Conservation (phyloP, 2,113 vertebrate genomes). For the Sminthopsis crassicaudata region DNA sequence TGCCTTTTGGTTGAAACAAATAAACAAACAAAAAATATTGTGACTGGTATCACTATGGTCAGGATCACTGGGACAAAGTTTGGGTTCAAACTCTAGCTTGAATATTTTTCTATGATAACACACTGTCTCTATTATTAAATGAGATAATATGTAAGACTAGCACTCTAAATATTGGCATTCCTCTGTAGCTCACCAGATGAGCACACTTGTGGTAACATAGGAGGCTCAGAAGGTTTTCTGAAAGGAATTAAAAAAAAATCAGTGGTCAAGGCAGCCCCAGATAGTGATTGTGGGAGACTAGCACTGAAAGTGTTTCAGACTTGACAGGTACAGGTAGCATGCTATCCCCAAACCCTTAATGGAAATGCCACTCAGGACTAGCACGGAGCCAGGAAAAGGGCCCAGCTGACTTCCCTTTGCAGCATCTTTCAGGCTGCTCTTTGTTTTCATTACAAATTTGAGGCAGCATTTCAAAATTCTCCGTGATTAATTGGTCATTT, state of each 20-base stretch:
- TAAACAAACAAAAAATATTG: not conserved
- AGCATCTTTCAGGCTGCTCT: not conserved
- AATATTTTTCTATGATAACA: not conserved
- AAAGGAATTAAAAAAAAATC: not conserved
- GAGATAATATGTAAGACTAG: not conserved
- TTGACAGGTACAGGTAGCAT: not conserved
- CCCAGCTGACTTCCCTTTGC: not conserved
- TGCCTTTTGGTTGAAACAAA: not conserved
- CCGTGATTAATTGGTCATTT: constrained; percentile 51
- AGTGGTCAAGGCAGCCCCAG: not conserved
- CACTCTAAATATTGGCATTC: too few species aligned
- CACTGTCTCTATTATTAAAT: not conserved
- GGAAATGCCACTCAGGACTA: not conserved
- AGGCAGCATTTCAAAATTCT: constrained; percentile 53
- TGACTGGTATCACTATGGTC: not conserved
- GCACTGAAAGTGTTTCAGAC: not conserved
- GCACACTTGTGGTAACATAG: not conserved
- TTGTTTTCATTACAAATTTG: not conserved
- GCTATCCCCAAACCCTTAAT: not conserved
- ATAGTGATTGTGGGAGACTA: not conserved
- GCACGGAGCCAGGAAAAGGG: fast-evolving
- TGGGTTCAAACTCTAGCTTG: not conserved
- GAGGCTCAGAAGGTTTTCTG: not conserved
- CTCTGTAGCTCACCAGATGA: not conserved
- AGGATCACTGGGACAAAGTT: not conserved